Evolutionary conservation across 1,140 invertebrate genomes (phyloP), one percentile per base, ranked within the genome.

Genomic region (Anoplolepis gracilipes): DNA sequence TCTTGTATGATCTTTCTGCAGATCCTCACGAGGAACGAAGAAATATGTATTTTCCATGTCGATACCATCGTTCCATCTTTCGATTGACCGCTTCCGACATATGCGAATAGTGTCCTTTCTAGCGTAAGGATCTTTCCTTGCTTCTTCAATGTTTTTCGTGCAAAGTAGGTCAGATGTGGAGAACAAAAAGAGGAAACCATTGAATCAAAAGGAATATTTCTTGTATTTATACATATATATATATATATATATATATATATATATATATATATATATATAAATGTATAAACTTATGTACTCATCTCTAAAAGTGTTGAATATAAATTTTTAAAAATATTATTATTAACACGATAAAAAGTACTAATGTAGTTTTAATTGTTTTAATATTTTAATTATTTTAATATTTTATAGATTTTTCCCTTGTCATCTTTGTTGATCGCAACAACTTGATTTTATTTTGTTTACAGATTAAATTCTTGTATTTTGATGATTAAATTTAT

Each of bases 41-140:
- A 36, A 73, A 39, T 73, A n/a, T n/a, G n/a, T n/a, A 73, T 73
- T 73, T 73, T 73, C 33, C 53, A 36, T 73, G 70, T 73, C 70
- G 30, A 57, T 73, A 53, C 28, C 53, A 25, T 73, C 70, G 30
- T 73, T 53, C 30, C 46, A 28, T 8, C 16, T 64, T 11, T 36
- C 33, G 53, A 75, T 59, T 55, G 33, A 59, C 22, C 33, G 33
- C 16, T 36, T 28, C 39, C 55, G 73, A 76, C 36, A 42, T 36
- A 53, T 1, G 46, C 55, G 36, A 76, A 76, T n/a, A 22, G 55
- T 62, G 42, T 36, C 33, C 36, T 16, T 13, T 76, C 25, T 28
- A 25, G 13, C 59, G 39, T 46, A 59, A 77, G 7, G 39, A 49
- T 64, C 25, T 49, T 64, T 13, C n/a, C 46, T 49, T 3, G 16